These are phyloP conservation scores for Nothoprocta perdicaria DNA, from an alignment of 2,113 vertebrate species.

Conservation along the genomic window DNA sequence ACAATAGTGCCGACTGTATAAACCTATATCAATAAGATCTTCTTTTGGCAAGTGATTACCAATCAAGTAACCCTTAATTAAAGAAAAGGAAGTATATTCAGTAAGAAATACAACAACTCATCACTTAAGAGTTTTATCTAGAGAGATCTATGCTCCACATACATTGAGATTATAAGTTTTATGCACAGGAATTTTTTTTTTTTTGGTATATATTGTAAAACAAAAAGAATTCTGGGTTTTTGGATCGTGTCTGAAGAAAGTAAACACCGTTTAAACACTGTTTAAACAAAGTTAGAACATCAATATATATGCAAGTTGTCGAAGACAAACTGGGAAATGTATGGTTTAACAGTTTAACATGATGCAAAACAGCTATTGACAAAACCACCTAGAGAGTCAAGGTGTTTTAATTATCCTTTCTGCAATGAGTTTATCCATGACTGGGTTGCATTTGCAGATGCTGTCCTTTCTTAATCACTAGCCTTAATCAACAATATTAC, in stretches of 20 bases:
- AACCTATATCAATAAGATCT: conserved; percentile 87
- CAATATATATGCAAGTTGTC: neutral
- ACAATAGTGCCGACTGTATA: conserved; percentile 91
- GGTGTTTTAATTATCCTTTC: neutral
- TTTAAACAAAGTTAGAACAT: neutral
- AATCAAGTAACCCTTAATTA: conserved; percentile 89
- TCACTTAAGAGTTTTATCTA: neutral
- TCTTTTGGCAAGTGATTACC: conserved; percentile 92
- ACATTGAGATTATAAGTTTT: neutral
- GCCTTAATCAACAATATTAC: conserved; percentile 70
- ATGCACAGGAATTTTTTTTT: neutral
- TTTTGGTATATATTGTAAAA: neutral
- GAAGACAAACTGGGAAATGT: neutral
- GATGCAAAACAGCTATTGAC: neutral
- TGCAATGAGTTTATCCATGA: neutral
- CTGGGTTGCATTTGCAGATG: neutral
- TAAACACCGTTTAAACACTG: neutral
- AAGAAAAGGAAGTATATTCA: conserved; percentile 21
- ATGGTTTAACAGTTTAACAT: neutral
- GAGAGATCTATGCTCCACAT: neutral
- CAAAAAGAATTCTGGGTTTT: neutral
- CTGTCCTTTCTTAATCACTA: conserved; percentile 9
- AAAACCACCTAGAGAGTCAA: neutral
- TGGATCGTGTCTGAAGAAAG: neutral
- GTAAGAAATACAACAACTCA: neutral